These are phyloP conservation scores for Anas flavirostris DNA, from an alignment of 2,797 vertebrate genomes.

Conservation along the genomic window DNA sequence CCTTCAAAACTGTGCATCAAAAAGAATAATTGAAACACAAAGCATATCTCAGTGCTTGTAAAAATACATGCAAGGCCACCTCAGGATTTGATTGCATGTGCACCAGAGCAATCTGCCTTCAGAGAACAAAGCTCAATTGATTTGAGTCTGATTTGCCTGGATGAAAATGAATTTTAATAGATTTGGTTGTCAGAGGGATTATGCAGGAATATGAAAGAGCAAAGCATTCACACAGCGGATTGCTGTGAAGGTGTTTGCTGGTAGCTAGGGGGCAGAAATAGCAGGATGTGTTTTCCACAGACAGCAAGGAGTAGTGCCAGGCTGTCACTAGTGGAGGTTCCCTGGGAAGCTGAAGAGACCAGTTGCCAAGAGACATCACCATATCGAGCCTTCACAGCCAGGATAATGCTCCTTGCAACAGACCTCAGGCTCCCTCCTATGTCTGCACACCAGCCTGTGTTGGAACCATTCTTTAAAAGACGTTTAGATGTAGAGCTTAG, in stretches of 20 bases:
- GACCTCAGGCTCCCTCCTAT: neutral
- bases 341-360: neutral
- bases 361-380: constrained; percentile 7
- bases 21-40: constrained; percentile 45
- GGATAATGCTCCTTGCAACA: neutral
- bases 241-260: neutral
- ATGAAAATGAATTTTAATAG: constrained; percentile 53
- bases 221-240: neutral
- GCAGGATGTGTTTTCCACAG: accelerated
- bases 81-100: constrained; percentile 29
- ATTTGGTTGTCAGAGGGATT: constrained; percentile 28
- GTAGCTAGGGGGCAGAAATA: neutral
- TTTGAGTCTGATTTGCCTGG: constrained; percentile 28
- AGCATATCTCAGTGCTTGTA: neutral
- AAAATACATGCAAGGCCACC: constrained; percentile 27
- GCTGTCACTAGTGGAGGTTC: neutral
- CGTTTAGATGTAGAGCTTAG: too few species aligned
- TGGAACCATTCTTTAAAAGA: neutral
- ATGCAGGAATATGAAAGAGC: neutral
- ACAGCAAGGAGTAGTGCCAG: neutral
- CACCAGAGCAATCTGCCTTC: constrained; percentile 24
- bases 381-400: neutral
- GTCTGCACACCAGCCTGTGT: neutral
- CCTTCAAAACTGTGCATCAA: constrained; percentile 24
- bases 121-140: constrained; percentile 38